A percentile compares a stretch with the other conserved stretches of the same genome.
phyloP scores from a whole-genome alignment of 2,888 invertebrate genomes.

The Hedya salicella region DNA sequence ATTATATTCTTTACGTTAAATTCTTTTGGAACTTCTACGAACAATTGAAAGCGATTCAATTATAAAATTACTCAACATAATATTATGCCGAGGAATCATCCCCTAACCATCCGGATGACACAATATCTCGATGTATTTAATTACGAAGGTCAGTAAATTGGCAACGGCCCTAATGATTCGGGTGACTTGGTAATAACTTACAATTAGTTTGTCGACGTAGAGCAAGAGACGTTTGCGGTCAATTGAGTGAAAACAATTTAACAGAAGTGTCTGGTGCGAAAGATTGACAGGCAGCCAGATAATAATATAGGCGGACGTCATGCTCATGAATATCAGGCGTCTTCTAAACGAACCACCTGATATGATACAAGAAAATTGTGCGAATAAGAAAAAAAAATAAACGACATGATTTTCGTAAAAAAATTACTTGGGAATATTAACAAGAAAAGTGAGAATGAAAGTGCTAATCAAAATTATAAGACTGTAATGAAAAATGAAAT shows the following conservation, averaged over 20 bases:
- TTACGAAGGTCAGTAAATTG: constrained; percentile 27
- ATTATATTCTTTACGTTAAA: too few species aligned
- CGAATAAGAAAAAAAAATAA: too few species aligned
- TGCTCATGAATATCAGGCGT: neutral
- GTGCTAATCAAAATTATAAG: too few species aligned
- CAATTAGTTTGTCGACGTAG: constrained; percentile 27
- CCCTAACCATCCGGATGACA: neutral
- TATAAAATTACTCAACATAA: neutral
- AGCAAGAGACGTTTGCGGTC: constrained; percentile 24
- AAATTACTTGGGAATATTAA: too few species aligned
- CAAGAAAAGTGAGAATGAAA: too few species aligned
- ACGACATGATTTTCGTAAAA: too few species aligned
- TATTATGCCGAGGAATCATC: neutral
- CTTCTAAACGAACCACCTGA: neutral
- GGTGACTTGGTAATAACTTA: constrained; percentile 22
- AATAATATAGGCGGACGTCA: neutral
- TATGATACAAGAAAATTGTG: neutral
- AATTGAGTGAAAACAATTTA: constrained; percentile 35
- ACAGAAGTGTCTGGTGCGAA: constrained; percentile 15
- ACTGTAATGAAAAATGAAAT: too few species aligned
- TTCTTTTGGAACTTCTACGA: too few species aligned
- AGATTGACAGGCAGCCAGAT: constrained; percentile 4
- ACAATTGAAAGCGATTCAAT: neutral
- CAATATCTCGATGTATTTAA: constrained; percentile 7
- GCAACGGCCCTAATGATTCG: constrained; percentile 27